Evolutionary conservation across 1,140 invertebrate species (phyloP), one percentile per base, ranked within the genome.

Genomic region (Matsumurasca onukii): DNA sequence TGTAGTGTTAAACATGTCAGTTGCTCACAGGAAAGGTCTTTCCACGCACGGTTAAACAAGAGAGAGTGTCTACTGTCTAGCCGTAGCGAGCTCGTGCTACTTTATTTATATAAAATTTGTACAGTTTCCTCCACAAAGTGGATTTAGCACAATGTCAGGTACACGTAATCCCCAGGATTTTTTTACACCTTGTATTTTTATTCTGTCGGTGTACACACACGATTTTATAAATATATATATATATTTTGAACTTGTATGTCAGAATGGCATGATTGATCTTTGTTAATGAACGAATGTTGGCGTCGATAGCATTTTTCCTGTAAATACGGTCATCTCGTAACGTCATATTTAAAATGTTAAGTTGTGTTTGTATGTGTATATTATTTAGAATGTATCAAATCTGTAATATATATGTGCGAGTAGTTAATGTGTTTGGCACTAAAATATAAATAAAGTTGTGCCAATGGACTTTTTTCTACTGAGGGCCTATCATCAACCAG

Each of bases 301-400:
- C 34, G 34, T 59, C 49, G 3, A 51, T 22, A 27, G 22, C 22
- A n/a, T 5, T 27, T 22, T 59, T 59, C 24, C 25, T 59, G 55
- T 59, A 59, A 59, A 59, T 59, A 59, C 55, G 55, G 30, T 59
- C 25, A 59, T 59, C 55, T 3, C 55, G 55, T 59, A 59, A 22
- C 55, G 55, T 59, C 55, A 59, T 59, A 59, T 59, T 59, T 59
- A 59, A 59, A 59, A 59, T 59, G 55, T 59, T 59, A 59, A 59
- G 55, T 59, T 59, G 55, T 59, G 55, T 59, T 59, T 59, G 55
- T 59, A 59, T 59, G 55, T 59, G 55, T 59, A 59, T 59, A 59
- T n/a, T n/a, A n/a, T 59, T 59, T 59, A 59, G 55, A 59, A 27
- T 59, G 55, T 59, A 59, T 59, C 30, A 27, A 59, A 59, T 27